Evolutionary conservation across 2,888 invertebrate species (phyloP), one percentile per base, ranked within the genome.

Genomic region (Aporophyla lueneburgensis): DNA sequence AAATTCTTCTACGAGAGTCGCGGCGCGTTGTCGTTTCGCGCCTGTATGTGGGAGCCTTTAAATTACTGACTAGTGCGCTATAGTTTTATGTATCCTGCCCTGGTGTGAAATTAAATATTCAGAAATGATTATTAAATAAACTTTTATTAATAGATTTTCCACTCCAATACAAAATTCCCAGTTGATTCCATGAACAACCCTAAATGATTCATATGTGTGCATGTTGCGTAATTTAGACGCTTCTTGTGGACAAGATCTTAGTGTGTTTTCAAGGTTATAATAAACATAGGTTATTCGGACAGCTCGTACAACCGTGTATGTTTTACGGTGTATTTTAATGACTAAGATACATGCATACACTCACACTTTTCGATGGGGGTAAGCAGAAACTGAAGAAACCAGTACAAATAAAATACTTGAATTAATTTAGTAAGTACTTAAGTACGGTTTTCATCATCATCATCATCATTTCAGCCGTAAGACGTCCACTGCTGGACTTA

Each of bases 251-350:
- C 27, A 19, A 46, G 53, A 14, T 65, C 56, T 61, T 59, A 67
- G n/a, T 9, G 33, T n/a, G 12, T 27, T 21, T 19, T 58, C 71
- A 80, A 69, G 59, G 74, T 56, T 53, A 66, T n/a, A n/a, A n/a
- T n/a, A 5, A 40, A 61, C 56, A 59, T 62, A 51, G 56, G 33
- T 53, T 54, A 63, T 54, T 43, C 19, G 10, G 7, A 73, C 24
- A 24, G 24, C 9, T 63, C 49, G 27, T 53, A 62, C 49, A 49
- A 40, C 16, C 56, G 16, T 46, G 56, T 68, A 14, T 27, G 53
- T 58, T 71, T 46, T 63, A 14, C 53, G 24, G 21, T 58, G 43
- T 49, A 43, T 62, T 40, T 53, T 56, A 24, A 16, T 43, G 16
- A 40, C 16, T 53, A 43, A 51, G 33, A 40, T 49, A 19, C 16